A percentile compares a stretch with the other conserved stretches of the same genome.
These are phyloP conservation scores for Dione juno DNA, from an alignment of 2,888 invertebrate species.

Conservation along the genomic window DNA sequence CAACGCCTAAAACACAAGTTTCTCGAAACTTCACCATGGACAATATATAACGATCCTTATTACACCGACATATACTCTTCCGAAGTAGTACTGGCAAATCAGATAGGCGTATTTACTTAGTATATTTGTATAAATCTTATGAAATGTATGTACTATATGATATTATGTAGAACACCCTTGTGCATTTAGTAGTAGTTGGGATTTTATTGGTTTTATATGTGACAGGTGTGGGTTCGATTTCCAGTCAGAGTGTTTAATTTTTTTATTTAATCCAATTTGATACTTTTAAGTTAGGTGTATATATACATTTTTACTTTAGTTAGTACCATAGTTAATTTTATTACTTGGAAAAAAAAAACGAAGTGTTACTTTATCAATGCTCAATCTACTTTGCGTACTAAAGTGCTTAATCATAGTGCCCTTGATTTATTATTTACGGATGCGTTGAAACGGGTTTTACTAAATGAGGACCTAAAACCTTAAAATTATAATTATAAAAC, in stretches of 20 bases:
- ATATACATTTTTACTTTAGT: no score
- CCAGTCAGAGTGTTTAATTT: no score
- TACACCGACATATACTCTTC: conserved; percentile 37
- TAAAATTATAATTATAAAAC: background rate
- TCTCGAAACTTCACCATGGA: conserved; percentile 32
- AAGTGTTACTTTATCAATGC: background rate
- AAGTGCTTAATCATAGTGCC: background rate
- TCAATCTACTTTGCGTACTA: conserved; percentile 10
- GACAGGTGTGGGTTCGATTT: no score
- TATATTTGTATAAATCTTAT: background rate
- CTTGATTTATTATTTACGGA: background rate
- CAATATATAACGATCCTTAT: conserved; percentile 44
- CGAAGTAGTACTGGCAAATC: conserved; percentile 31
- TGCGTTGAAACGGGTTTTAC: background rate
- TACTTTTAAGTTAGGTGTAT: no score
- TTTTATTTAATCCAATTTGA: no score
- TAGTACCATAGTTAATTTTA: no score
- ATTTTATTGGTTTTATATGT: no score
- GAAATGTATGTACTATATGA: background rate
- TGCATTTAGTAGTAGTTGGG: no score
- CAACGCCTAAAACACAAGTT: conserved; percentile 36
- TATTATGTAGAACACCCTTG: no score
- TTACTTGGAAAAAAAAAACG: background rate
- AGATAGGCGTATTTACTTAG: conserved; percentile 28
- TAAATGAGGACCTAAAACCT: background rate